These are phyloP conservation scores for Aleiodes sp. DNA, from an alignment of 1,140 invertebrate species.

Conservation along the genomic window DNA sequence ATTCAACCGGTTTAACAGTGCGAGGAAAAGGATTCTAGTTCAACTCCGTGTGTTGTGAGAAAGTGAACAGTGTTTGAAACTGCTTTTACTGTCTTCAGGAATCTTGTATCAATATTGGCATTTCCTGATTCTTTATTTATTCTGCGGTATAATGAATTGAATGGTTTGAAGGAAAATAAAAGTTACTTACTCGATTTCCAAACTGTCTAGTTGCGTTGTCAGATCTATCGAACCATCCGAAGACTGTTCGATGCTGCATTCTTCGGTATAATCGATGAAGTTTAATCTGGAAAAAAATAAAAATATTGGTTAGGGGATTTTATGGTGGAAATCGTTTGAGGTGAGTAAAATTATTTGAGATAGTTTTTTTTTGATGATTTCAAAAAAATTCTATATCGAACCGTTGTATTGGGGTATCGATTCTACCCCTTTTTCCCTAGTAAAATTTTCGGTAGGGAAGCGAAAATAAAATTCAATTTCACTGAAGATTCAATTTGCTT, in stretches of 20 bases:
- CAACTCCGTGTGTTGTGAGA: neutral
- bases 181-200: neutral
- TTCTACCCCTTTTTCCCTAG: too few species aligned
- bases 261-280: neutral
- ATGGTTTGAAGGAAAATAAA: neutral
- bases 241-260: neutral
- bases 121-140: neutral
- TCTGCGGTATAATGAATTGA: neutral
- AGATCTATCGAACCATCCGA: neutral
- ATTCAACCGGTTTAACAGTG: neutral
- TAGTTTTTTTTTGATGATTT: too few species aligned
- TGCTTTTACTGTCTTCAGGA: constrained; percentile 12
- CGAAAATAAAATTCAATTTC: too few species aligned
- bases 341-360: too few species aligned
- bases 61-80: constrained; percentile 1
- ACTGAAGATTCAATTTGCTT: too few species aligned
- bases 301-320: too few species aligned
- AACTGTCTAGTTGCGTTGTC: neutral
- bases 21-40: neutral
- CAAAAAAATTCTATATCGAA: too few species aligned
- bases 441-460: too few species aligned
- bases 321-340: too few species aligned
- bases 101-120: neutral
- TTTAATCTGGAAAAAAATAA: too few species aligned
- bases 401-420: too few species aligned